Evolutionary conservation across 2,888 invertebrate genomes (phyloP).

Genomic region (Aethes cnicana): DNA sequence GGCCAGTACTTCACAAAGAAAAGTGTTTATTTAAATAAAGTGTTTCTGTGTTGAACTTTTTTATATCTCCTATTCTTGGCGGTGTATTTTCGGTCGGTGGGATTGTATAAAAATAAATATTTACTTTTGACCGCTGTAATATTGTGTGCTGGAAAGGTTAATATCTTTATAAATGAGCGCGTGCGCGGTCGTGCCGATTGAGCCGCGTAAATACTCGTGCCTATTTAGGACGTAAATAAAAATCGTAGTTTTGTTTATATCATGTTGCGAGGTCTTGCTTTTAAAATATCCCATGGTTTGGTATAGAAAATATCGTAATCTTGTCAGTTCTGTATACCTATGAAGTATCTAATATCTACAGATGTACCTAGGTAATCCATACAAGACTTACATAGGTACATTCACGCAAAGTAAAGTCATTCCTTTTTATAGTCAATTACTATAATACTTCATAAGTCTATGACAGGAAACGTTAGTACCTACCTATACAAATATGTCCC

Average conservation of each 20-base stretch:
- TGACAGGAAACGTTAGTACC: too few relatives aligned
- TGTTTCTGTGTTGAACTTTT: constrained; percentile 29
- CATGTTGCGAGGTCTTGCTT: too few relatives aligned
- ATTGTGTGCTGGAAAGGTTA: constrained; percentile 71
- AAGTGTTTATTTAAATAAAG: constrained; percentile 31
- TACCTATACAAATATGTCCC: too few relatives aligned
- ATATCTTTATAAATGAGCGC: constrained; percentile 67
- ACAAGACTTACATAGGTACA: too few relatives aligned
- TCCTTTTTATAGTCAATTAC: too few relatives aligned
- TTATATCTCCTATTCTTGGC: constrained; percentile 31
- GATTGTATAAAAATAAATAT: constrained; percentile 69
- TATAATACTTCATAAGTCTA: too few relatives aligned
- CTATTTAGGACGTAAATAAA: constrained; percentile 25
- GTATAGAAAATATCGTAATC: too few relatives aligned
- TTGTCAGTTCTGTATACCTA: too few relatives aligned
- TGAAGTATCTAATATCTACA: too few relatives aligned
- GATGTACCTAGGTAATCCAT: too few relatives aligned
- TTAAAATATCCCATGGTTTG: too few relatives aligned
- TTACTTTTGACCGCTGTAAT: constrained; percentile 57
- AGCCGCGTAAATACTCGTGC: constrained; percentile 42
- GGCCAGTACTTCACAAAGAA: constrained; percentile 65
- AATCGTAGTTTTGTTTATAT: constrained; percentile 3
- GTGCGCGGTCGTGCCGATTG: constrained; percentile 50
- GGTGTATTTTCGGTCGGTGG: constrained; percentile 38
- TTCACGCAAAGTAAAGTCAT: too few relatives aligned